Conservation (phyloP, 2,113 vertebrate species). For the Struthio camelus region DNA sequence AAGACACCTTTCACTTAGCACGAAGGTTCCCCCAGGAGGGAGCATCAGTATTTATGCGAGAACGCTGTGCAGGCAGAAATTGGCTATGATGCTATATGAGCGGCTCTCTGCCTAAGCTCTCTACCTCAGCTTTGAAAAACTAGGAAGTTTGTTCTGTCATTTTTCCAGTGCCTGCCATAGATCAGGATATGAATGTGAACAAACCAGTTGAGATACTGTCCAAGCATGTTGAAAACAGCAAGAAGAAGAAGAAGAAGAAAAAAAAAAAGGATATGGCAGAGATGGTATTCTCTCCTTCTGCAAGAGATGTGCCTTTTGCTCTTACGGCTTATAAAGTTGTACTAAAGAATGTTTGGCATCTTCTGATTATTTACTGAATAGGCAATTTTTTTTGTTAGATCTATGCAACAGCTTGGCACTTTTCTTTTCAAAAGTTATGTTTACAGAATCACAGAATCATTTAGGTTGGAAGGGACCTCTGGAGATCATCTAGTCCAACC, state of each 20-base stretch:
- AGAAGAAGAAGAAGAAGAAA: not conserved
- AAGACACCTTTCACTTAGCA: conserved; percentile 20
- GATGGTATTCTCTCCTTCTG: not conserved
- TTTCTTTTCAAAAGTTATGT: not conserved
- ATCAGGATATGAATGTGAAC: not conserved
- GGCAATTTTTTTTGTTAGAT: not conserved
- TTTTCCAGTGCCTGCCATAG: not conserved
- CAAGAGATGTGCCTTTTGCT: not conserved
- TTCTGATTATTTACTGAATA: not conserved
- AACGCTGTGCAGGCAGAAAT: conserved; percentile 3
- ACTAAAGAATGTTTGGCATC: not conserved
- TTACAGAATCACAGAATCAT: too few relatives aligned
- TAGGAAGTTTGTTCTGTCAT: not conserved
- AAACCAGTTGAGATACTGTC: not conserved
- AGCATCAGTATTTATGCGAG: conserved; percentile 16
- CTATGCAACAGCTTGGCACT: not conserved
- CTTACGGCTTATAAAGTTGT: not conserved
- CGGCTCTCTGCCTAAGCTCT: not conserved
- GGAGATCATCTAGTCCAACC: too few relatives aligned
- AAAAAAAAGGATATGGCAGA: not conserved
- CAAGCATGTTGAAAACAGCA: accelerated
- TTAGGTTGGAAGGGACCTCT: too few relatives aligned
- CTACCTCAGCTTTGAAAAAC: not conserved
- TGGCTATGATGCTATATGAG: conserved; percentile 2
- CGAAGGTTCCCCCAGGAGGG: not conserved